Evolutionary conservation across 2,797 vertebrate species (phyloP).

Genomic region (Myoxocephalus aenaeus): DNA sequence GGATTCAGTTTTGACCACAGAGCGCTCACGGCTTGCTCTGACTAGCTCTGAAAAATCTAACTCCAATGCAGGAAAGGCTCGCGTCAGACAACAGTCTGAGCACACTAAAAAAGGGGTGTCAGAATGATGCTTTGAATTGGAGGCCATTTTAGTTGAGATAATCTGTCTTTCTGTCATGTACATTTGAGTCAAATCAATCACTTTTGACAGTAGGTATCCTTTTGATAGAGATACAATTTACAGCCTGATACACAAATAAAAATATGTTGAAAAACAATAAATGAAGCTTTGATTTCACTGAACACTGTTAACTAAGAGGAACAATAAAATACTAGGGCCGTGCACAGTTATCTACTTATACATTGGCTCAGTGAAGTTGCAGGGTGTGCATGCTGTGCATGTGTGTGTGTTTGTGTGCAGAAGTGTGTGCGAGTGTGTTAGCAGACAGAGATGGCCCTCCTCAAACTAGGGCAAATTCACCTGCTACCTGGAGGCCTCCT

Average conservation of each 20-base stretch:
- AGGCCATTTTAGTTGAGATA: slow-evolving; percentile 50
- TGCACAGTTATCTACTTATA: neutral
- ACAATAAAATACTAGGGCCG: neutral
- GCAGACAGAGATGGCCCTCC: slow-evolving; percentile 46
- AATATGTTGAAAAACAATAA: neutral
- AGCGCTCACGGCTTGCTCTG: slow-evolving; percentile 43
- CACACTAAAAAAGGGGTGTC: slow-evolving; percentile 22
- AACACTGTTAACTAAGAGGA: neutral
- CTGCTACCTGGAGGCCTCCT: slow-evolving; percentile 80
- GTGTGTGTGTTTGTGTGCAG: neutral
- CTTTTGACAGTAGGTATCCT: neutral
- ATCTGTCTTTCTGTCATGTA: slow-evolving; percentile 27
- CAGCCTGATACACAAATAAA: neutral
- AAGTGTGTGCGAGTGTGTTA: slow-evolving; percentile 25
- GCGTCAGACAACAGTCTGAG: slow-evolving; percentile 61
- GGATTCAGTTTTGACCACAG: too few species aligned
- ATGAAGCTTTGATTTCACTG: neutral
- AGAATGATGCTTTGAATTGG: slow-evolving; percentile 41
- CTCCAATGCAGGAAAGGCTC: slow-evolving; percentile 51
- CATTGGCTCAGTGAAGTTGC: neutral
- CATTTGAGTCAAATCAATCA: slow-evolving; percentile 41
- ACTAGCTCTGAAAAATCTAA: slow-evolving; percentile 70
- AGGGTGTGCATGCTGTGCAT: neutral
- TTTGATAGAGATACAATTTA: neutral
- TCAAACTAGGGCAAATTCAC: slow-evolving; percentile 79